A percentile compares a stretch with the other conserved stretches of the same genome.
Conservation (phyloP, 2,113 vertebrate species). For the Stigmatopora argus region DNA sequence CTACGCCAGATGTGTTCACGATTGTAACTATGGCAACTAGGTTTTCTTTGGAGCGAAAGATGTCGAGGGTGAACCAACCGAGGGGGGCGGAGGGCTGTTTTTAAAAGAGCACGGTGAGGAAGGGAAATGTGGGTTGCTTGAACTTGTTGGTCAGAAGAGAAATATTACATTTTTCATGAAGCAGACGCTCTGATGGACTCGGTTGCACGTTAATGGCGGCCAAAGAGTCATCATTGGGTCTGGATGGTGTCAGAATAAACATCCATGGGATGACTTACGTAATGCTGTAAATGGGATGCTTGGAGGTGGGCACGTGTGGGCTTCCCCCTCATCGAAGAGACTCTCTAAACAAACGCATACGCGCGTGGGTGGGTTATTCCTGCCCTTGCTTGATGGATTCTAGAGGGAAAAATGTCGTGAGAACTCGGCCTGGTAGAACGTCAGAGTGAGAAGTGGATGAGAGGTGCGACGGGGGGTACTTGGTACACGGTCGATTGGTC, state of each 20-base stretch:
- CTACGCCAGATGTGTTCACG: conserved; percentile 70
- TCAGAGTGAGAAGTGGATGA: conserved; percentile 25
- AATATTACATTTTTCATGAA: conserved; percentile 65
- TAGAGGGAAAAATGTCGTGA: conserved; percentile 39
- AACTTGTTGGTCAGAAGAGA: conserved; percentile 57
- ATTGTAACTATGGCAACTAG: conserved; percentile 69
- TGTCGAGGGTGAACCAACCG: conserved; percentile 35
- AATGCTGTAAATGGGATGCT: conserved; percentile 32
- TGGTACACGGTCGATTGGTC: too few species aligned
- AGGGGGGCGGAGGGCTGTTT: conserved; percentile 8
- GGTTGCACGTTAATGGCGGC: conserved; percentile 22
- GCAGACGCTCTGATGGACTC: conserved; percentile 47
- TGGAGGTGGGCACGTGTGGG: conserved; percentile 50
- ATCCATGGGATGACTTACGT: conserved; percentile 29
- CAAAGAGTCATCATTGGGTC: background rate
- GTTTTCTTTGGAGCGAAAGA: conserved; percentile 50
- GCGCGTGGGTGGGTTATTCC: conserved; percentile 50
- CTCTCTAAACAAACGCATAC: conserved; percentile 47
- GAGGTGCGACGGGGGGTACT: background rate
- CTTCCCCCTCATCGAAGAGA: conserved; percentile 8
- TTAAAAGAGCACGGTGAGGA: conserved; percentile 11
- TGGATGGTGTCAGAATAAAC: conserved; percentile 5
- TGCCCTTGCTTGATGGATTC: conserved; percentile 30
- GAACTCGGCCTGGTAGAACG: conserved; percentile 55
- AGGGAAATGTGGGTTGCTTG: conserved; percentile 39